phyloP scores from a whole-genome alignment of 1,140 invertebrate species.

The Drosophila carrolli region DNA sequence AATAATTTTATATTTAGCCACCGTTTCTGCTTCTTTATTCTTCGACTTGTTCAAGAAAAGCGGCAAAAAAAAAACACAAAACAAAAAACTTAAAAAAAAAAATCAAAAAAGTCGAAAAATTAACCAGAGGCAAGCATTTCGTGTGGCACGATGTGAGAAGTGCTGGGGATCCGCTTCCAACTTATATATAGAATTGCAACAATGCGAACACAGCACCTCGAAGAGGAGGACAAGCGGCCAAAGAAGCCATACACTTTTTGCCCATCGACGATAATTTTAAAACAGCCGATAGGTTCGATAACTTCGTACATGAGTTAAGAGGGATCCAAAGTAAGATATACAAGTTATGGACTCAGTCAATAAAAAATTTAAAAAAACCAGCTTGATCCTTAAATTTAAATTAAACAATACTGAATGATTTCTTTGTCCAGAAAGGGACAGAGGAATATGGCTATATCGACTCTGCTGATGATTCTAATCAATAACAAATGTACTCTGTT shows the following conservation, averaged over 20 bases:
- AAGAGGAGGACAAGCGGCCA: not conserved
- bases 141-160: conserved; percentile 53
- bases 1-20: conserved; percentile 58
- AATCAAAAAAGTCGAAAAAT: conserved; percentile 27
- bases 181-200: conserved; percentile 56
- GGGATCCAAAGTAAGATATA: too few relatives aligned
- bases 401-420: too few relatives aligned
- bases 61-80: conserved; percentile 14
- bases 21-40: conserved; percentile 15
- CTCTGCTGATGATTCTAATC: too few relatives aligned
- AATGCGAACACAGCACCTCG: conserved; percentile 35
- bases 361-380: too few relatives aligned
- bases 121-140: conserved; percentile 50
- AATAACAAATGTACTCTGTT: too few relatives aligned
- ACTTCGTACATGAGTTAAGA: too few relatives aligned
- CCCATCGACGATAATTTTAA: not conserved
- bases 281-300: conserved; percentile 1
- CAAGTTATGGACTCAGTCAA: too few relatives aligned
- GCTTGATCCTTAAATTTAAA: too few relatives aligned
- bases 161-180: conserved; percentile 32
- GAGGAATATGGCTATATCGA: too few relatives aligned
- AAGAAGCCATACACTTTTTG: not conserved
- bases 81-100: not conserved
- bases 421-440: too few relatives aligned
- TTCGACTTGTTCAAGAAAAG: conserved; percentile 37